Base-by-base conservation (phyloP, 2,888 invertebrate genomes). In the Erpobdella octoculata region DNA sequence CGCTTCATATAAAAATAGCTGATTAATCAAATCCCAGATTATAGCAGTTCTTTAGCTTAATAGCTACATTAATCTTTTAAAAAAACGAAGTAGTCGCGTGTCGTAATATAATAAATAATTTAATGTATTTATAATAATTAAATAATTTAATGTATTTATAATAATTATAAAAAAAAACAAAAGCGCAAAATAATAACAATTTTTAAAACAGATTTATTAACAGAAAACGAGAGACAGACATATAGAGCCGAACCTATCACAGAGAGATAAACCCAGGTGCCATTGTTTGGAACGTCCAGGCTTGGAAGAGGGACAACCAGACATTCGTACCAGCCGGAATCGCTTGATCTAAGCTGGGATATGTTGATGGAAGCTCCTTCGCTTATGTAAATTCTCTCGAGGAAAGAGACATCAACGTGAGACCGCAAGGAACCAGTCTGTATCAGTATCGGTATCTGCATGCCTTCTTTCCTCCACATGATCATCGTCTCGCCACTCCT, bases 381-480 rank as follows among this genome's bases (percentile, higher is more conserved):
- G n/a, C 53, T n/a, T 21, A 53, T n/a, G 53, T 28, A 25, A 53
- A 53, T 53, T 53, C 53, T 53, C 28, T 53, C 53, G 28, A 21
- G 53, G 53, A 4, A 53, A 28, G 28, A 28, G 6, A 28, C 53
- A 28, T 53, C 53, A 6, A 53, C 53, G 53, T 53, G 53, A 25
- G 53, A 25, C 15, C 21, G 53, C 8, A 25, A 28, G n/a, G 28
- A 28, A n/a, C 53, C 53, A 25, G 53, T 53, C 53, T 53, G 21
- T 53, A 53, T 53, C 53, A 53, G 28, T 53, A 53, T 53, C 53
- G 53, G 53, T 5, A 53, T 28, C 28, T 53, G 21, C 53, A 53
- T 21, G 53, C 53, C 53, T 53, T 53, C 53, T 28, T 53, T 53
- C 15, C 28, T 53, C 53, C 53, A 53, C 53, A 53, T 53, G 53